Evolutionary conservation across 2,888 invertebrate species (phyloP), one percentile per base, ranked within the genome.

Genomic region (Mactromeris polynyma): DNA sequence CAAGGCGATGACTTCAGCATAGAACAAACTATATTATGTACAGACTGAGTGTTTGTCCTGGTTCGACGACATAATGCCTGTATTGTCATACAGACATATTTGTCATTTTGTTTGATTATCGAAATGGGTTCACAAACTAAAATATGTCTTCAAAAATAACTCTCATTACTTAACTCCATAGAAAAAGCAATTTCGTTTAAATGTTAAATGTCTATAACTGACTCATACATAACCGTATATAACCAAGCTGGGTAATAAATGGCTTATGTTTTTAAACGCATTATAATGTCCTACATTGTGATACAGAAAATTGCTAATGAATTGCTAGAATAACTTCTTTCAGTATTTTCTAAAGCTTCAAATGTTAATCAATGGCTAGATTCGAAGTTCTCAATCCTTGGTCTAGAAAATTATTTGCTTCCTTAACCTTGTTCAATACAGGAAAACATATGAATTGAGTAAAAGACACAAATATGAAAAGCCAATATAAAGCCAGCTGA

Each of bases 111-210:
- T 26, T 6, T 26, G 2, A 7, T 58, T 19, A 46, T 58, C 58
- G 6, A 58, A 58, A n/a, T 58, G 2, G n/a, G 26, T n/a, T 26
- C 26, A 64, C 9, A n/a, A 64, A 64, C 58, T 64, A n/a, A 64
- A n/a, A 9, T 6, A 26, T 7, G 6, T 64, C 11, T 64, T 26
- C 26, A 6, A 26, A 64, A 64, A 64, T 64, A 64, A 26, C 58
- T 64, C 58, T 64, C 58, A 26, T 64, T 26, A 64, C 26, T 64
- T 64, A 46, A 9, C 58, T 64, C 6, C 4, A 19, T n/a, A n/a
- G 9, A 64, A 64, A 64, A 64, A 64, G 58, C 58, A 64, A 64
- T 64, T 64, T 64, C 26, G 58, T 64, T 64, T 64, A n/a, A 64
- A 64, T 64, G 58, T 46, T 46, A 46, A 46, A 4, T 46, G 46